phyloP scores from a whole-genome alignment of 2,888 invertebrate genomes.

The Unio pictorum region DNA sequence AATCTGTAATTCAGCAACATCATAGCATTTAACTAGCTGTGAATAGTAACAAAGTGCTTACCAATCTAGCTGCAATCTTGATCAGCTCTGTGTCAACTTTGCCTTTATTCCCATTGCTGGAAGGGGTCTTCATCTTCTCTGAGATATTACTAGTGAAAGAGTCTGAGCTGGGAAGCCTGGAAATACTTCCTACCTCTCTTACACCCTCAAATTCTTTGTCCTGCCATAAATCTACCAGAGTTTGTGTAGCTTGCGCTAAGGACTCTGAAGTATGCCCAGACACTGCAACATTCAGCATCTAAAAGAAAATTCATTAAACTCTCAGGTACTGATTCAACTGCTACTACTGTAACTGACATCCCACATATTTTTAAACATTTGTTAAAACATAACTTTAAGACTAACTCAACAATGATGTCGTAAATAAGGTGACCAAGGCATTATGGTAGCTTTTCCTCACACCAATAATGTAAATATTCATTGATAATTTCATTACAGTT shows the following conservation, averaged over 20 bases:
- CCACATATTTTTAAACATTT: too few species aligned
- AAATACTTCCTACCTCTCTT: constrained; percentile 19
- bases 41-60: constrained; percentile 53
- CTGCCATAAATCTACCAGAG: constrained; percentile 55
- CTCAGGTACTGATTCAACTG: too few species aligned
- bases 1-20: too few species aligned
- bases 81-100: constrained; percentile 46
- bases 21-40: not conserved
- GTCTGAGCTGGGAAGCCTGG: constrained; percentile 25
- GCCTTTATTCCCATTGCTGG: constrained; percentile 15
- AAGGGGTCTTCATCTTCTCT: constrained; percentile 20
- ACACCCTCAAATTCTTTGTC: constrained; percentile 51
- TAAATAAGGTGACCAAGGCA: too few species aligned
- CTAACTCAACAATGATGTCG: too few species aligned
- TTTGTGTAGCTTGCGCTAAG: constrained; percentile 52
- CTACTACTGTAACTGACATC: too few species aligned
- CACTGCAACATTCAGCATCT: constrained; percentile 71
- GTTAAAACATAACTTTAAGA: too few species aligned
- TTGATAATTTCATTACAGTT: too few species aligned
- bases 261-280: constrained; percentile 66
- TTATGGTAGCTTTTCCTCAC: too few species aligned
- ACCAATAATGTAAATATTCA: too few species aligned
- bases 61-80: constrained; percentile 77
- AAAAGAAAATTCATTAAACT: constrained; percentile 9
- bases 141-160: constrained; percentile 29